A percentile compares a stretch with the other conserved stretches of the same genome.
These are phyloP conservation scores for Panthera leo DNA, from an alignment of 2,113 vertebrate species.

Conservation along the genomic window DNA sequence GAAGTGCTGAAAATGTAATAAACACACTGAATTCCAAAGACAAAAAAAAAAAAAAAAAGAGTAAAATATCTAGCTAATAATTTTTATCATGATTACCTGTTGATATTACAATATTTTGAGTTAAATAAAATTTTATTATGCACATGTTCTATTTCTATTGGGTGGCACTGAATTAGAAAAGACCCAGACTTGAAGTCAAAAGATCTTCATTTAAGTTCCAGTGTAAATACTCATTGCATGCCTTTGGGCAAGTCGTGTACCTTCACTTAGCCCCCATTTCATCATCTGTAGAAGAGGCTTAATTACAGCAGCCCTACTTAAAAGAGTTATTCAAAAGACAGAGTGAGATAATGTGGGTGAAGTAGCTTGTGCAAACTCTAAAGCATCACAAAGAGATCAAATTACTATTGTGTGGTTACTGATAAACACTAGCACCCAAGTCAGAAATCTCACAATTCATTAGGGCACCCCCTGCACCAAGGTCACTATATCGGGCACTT, in stretches of 20 bases:
- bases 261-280: neutral
- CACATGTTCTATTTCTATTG: neutral
- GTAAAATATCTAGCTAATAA: neutral
- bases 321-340: constrained; percentile 30
- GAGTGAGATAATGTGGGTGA: neutral
- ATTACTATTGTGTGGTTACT: neutral
- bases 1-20: neutral
- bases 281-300: neutral
- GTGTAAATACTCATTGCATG: neutral
- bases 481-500: neutral
- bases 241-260: neutral
- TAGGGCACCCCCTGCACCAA: neutral
- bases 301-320: neutral
- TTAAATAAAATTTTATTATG: neutral
- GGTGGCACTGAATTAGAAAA: neutral
- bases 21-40: neutral
- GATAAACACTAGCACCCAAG: neutral
- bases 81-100: neutral
- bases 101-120: neutral
- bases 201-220: neutral
- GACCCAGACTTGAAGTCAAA: neutral
- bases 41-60: neutral
- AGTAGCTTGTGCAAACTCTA: neutral
- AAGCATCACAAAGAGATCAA: neutral
- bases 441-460: neutral